A percentile compares a stretch with the other conserved stretches of the same genome.
phyloP scores from a whole-genome alignment of 2,888 invertebrate genomes.

The Nomada fabriciana region DNA sequence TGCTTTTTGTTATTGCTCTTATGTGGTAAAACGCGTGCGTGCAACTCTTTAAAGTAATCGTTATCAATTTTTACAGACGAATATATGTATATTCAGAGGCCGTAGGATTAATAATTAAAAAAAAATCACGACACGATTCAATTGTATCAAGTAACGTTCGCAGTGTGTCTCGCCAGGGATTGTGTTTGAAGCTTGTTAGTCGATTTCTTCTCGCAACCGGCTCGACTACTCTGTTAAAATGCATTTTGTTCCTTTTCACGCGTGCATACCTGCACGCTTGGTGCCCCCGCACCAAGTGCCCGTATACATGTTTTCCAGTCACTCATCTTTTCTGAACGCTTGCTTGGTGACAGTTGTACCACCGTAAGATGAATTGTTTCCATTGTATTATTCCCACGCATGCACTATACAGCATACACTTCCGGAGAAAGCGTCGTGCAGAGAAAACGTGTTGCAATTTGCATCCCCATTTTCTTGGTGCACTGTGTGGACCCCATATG shows the following conservation, averaged over 20 bases:
- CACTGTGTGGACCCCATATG: background rate
- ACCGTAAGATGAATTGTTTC: constrained; percentile 42
- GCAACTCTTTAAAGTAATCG: no score
- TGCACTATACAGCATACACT: constrained; percentile 11
- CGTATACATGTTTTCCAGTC: constrained; percentile 49
- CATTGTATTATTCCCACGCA: constrained; percentile 46
- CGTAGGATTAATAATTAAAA: background rate
- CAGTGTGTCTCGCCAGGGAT: constrained; percentile 13
- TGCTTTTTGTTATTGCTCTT: no score
- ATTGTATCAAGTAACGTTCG: background rate
- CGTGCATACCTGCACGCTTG: constrained; percentile 44
- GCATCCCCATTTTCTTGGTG: background rate
- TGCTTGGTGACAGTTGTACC: constrained; percentile 30
- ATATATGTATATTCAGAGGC: no score
- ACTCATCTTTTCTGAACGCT: constrained; percentile 52
- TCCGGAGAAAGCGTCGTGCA: constrained; percentile 59
- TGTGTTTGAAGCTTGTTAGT: constrained; percentile 31
- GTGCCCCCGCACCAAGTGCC: constrained; percentile 46
- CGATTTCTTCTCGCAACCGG: constrained; percentile 66
- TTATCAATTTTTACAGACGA: no score
- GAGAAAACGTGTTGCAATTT: constrained; percentile 29
- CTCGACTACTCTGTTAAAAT: constrained; percentile 58
- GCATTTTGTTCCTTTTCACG: constrained; percentile 43
- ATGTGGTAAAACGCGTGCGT: no score
- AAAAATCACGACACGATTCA: background rate